A percentile compares a stretch with the other conserved stretches of the same genome.
phyloP scores from a whole-genome alignment of 2,113 vertebrate genomes.

The Tyrannus savana region DNA sequence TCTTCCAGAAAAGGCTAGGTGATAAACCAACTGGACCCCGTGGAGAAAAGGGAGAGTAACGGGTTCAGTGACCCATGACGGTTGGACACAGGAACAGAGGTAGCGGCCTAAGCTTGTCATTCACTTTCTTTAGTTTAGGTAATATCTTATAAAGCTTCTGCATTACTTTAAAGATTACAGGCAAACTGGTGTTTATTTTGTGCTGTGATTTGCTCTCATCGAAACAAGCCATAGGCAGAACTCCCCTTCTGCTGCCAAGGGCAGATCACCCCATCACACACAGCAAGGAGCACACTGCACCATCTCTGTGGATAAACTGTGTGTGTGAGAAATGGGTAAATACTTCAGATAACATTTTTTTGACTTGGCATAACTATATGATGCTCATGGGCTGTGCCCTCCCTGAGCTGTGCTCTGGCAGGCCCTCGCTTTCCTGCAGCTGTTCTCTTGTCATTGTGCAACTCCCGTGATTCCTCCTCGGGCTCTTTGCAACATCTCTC shows the following conservation, averaged over 20 bases:
- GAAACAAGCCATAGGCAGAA: background rate
- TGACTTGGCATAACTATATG: background rate
- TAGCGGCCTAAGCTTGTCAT: background rate
- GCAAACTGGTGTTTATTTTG: background rate
- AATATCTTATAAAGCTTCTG: background rate
- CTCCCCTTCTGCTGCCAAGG: background rate
- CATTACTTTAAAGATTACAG: background rate
- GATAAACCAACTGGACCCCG: background rate
- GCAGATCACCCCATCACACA: background rate
- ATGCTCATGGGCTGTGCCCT: background rate
- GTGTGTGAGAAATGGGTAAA: background rate
- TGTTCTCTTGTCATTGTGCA: background rate
- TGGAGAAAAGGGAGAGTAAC: background rate
- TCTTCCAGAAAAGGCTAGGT: background rate
- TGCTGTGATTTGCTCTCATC: background rate
- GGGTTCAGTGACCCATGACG: background rate
- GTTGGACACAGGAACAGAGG: background rate
- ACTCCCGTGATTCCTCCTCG: background rate
- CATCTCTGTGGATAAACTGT: rapidly evolving
- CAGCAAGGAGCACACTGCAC: too few species aligned
- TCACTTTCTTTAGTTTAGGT: background rate
- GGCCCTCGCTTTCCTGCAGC: background rate
- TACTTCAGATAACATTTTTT: background rate
- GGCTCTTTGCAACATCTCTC: background rate
- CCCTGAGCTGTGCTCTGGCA: background rate